Percentiles rank a stretch among this genome's conserved stretches.
These are phyloP conservation scores for Hycleus phaleratus DNA, from an alignment of 1,140 invertebrate species.

Conservation along the genomic window DNA sequence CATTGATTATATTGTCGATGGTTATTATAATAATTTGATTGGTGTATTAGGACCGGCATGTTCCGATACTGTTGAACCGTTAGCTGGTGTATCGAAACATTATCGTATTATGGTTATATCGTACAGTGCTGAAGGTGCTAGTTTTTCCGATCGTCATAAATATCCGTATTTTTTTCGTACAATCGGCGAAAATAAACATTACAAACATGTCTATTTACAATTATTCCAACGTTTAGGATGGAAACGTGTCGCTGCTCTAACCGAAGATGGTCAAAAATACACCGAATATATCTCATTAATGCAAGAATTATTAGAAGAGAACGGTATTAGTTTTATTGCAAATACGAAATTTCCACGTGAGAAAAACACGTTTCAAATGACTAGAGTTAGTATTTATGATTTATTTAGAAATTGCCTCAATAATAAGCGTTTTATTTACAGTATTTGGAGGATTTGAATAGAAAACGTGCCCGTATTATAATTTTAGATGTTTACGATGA, in stretches of 20 bases:
- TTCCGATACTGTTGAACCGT: conserved; percentile 74
- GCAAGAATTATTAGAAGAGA: conserved; percentile 53
- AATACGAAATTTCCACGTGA: conserved; percentile 64
- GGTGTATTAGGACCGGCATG: conserved; percentile 79
- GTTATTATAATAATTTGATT: conserved; percentile 48
- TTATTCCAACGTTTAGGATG: conserved; percentile 60
- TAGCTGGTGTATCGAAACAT: conserved; percentile 72
- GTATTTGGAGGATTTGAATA: conserved; percentile 63
- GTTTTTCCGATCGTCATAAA: conserved; percentile 57
- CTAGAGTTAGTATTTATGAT: conserved; percentile 27
- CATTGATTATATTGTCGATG: conserved; percentile 60
- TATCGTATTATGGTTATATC: conserved; percentile 71
- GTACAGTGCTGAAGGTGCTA: conserved; percentile 72
- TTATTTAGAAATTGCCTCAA: not conserved
- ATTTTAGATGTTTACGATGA: conserved; percentile 70
- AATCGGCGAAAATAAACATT: conserved; percentile 72
- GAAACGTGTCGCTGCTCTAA: conserved; percentile 63
- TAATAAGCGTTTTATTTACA: conserved; percentile 35
- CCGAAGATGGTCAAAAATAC: conserved; percentile 74
- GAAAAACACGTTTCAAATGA: conserved; percentile 30
- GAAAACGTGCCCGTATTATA: conserved; percentile 61
- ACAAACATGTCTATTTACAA: conserved; percentile 61
- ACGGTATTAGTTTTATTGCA: conserved; percentile 58
- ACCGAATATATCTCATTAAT: conserved; percentile 70
- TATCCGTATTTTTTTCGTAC: conserved; percentile 82